Evolutionary conservation across 92 coral and sea anemone genomes (phyloP).

Genomic region (Palythoa grandiflora): DNA sequence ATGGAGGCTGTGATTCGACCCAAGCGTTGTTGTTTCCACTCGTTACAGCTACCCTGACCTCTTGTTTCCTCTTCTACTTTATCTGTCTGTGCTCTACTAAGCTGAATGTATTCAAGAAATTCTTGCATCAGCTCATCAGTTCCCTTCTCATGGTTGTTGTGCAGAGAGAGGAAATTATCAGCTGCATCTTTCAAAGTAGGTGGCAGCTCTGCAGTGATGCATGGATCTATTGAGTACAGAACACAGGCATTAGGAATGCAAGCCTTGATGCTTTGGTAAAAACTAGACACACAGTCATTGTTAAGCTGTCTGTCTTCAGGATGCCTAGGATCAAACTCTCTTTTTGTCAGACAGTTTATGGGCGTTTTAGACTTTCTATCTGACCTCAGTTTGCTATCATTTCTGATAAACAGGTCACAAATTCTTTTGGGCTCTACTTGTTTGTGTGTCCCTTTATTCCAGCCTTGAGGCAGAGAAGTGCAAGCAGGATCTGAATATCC

Average conservation of each 20-base stretch:
- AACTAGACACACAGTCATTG: conserved; percentile 48
- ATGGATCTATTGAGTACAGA: conserved; percentile 57
- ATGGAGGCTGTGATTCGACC: conserved; percentile 54
- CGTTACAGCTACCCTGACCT: conserved; percentile 48
- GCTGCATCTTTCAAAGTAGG: conserved; percentile 58
- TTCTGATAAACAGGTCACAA: conserved; percentile 36
- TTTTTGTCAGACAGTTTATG: conserved; percentile 18
- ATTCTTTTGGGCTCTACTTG: conserved; percentile 47
- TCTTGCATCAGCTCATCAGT: conserved; percentile 25
- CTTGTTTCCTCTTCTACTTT: conserved; percentile 37
- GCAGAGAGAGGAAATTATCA: conserved; percentile 35
- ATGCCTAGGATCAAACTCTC: conserved; percentile 54
- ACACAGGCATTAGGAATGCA: conserved; percentile 48
- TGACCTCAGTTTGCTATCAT: conserved; percentile 28
- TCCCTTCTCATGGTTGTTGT: conserved; percentile 19
- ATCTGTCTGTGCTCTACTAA: conserved; percentile 10
- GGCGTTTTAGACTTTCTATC: conserved; percentile 33
- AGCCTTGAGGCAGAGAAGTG: conserved; percentile 49
- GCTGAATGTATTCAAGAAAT: conserved; percentile 46
- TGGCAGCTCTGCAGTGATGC: conserved; percentile 52
- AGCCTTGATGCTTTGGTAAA: conserved; percentile 53
- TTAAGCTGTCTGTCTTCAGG: conserved; percentile 33
- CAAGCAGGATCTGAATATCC: conserved; percentile 60
- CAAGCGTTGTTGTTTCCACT: conserved; percentile 47
- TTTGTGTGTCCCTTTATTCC: conserved; percentile 51